phyloP scores from a whole-genome alignment of 92 coral and sea anemone genomes.

The Epizoanthus ramosus region DNA sequence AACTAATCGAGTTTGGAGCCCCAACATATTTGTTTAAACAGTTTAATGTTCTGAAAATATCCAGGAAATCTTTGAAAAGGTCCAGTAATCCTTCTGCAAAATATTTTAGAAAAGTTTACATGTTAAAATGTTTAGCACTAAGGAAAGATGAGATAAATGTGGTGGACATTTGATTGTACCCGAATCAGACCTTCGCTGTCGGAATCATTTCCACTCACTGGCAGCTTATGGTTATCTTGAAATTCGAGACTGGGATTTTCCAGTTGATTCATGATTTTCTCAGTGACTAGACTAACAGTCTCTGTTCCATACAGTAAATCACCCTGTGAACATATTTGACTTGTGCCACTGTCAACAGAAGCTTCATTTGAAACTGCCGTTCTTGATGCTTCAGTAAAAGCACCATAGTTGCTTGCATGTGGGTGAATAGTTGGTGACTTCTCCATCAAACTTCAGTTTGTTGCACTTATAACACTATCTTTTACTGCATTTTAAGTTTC shows the following conservation, averaged over 20 bases:
- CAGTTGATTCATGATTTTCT: not conserved
- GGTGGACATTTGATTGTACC: not conserved
- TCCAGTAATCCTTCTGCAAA: too few species aligned
- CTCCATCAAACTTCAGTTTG: conserved; percentile 7
- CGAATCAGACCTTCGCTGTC: not conserved
- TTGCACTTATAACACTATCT: not conserved
- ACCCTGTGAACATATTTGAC: not conserved
- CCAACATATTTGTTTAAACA: too few species aligned
- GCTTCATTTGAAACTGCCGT: not conserved
- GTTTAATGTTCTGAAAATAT: too few species aligned
- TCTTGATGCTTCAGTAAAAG: conserved; percentile 6
- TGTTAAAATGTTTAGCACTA: too few species aligned
- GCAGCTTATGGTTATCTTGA: not conserved
- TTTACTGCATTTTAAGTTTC: not conserved
- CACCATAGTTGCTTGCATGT: not conserved
- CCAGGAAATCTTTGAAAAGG: not conserved
- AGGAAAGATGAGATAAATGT: too few species aligned
- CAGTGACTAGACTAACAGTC: conserved; percentile 30
- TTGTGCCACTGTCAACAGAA: not conserved
- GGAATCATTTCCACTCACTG: not conserved
- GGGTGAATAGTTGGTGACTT: not conserved
- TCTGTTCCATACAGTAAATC: conserved; percentile 34
- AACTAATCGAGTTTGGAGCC: too few species aligned
- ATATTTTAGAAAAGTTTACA: too few species aligned
- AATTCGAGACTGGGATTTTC: not conserved